Evolutionary conservation across 1,140 invertebrate genomes (phyloP), one percentile per base, ranked within the genome.

Genomic region (Bradynema listronoti): DNA sequence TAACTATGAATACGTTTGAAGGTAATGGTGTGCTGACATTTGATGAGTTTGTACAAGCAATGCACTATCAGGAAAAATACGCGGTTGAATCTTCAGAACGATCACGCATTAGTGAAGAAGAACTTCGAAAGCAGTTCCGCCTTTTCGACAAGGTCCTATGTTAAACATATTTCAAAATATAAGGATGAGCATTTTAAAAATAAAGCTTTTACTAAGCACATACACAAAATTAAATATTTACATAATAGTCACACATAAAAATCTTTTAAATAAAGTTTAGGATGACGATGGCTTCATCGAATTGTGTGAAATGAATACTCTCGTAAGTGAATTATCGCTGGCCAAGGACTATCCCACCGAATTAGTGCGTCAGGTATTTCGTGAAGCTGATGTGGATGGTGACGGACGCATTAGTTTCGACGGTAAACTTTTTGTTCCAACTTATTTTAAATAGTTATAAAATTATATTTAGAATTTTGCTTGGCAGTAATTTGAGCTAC

Each of bases 1-100:
- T 27, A 58, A 34, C 16, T 36, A 25, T 56, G 9, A 19, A n/a
- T n/a, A n/a, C n/a, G n/a, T 53, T 65, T 73, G 29, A 36, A 75
- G 73, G 63, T 54, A 78, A 76, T 49, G 73, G 73, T 7, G 65
- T 78, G 16, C 70, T 76, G n/a, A 76, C 73, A 22, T 76, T 76
- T 53, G 76, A 76, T 54, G 73, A 76, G 58, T 76, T 76, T 50
- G 49, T 58, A 25, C 33, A 61, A 24, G 41, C 78, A 49, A 76
- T 76, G 76, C 47, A 62, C n/a, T 59, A 54, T 5, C 71, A 73
- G 46, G 59, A 49, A 39, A 41, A 27, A 43, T 19, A 27, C 16
- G 34, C 29, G 34, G 27, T 47, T 32, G 27, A 16, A 2, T 3
- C 58, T 56, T 27, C 9, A 60, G 61, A 63, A 61, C 30, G 2